Base-by-base conservation (phyloP, 2,888 invertebrate genomes). In the Leptinotarsa tumamoca region DNA sequence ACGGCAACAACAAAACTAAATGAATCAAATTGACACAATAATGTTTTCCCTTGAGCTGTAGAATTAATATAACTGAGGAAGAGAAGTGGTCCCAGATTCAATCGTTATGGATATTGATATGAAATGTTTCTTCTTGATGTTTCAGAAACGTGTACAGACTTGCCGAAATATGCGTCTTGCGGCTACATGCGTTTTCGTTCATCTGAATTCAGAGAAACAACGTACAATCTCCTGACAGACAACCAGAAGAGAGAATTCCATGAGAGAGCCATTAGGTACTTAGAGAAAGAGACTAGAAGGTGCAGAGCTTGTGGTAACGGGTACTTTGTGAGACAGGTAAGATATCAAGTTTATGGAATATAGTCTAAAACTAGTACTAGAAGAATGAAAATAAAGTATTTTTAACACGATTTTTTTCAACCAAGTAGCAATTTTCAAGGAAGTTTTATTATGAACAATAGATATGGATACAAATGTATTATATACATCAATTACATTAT, bases 211-310 rank as follows among this genome's bases (percentile, higher is more conserved):
- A 89, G 91, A 33, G 90, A 91, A 21, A 92, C 91, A 0, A 92
- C 92, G 4, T 93, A 93, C 81, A 91, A 92, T 76, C 86, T 93
- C 67, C 85, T 93, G 58, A 92, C 93, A 0, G 92, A 92, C 78
- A 90, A 88, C 78, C 93, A 93, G 82, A 92, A 92, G 85, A 90
- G 90, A 61, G 91, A 92, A 76, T 90, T 92, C 85, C 93, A 93
- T 80, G 88, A 88, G 0, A 90, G 90, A 74, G 92, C 92, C 0
- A 85, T 92, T 33, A 86, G 90, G 72, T 93, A 90, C 82, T 82
- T 93, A 71, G 91, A 92, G 82, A 90, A 90, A 10, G 90, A 91
- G 81, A 91, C 92, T 0, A 89, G 90, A 69, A 89, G 91, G 5
- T 93, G 93, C 80, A 79, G 84, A 4, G 83, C 89, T 0, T 93